Conservation (phyloP, 2,888 invertebrate species). For the Chloromyia formosa region DNA sequence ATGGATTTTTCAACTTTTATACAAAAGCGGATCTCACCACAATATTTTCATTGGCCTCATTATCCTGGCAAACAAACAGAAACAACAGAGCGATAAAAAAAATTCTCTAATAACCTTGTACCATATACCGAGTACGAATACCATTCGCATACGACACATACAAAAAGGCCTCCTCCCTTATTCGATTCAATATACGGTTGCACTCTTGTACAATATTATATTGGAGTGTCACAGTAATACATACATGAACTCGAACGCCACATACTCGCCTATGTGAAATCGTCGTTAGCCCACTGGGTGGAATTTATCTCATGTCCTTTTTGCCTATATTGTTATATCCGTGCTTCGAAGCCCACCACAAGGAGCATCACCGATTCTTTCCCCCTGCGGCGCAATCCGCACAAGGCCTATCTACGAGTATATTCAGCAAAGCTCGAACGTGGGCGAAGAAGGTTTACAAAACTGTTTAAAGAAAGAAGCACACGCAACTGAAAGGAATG, state of each 20-base stretch:
- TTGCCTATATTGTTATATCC: too few relatives aligned
- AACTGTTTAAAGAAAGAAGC: too few relatives aligned
- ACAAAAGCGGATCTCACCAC: slow-evolving; percentile 39
- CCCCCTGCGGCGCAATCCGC: too few relatives aligned
- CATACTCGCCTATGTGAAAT: neutral
- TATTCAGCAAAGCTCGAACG: too few relatives aligned
- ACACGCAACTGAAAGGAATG: too few relatives aligned
- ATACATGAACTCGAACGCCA: neutral
- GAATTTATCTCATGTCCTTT: too few relatives aligned
- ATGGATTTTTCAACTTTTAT: slow-evolving; percentile 7
- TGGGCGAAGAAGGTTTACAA: too few relatives aligned
- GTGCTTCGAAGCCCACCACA: too few relatives aligned
- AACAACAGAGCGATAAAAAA: slow-evolving; percentile 39
- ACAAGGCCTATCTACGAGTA: too few relatives aligned
- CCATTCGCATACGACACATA: slow-evolving; percentile 14
- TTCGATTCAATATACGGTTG: neutral
- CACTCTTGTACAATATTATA: slow-evolving; percentile 1
- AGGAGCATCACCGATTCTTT: too few relatives aligned
- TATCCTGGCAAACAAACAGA: slow-evolving; percentile 43
- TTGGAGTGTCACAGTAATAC: slow-evolving; percentile 22
- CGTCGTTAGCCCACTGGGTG: too few relatives aligned
- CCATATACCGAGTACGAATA: slow-evolving; percentile 24
- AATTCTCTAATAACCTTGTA: slow-evolving; percentile 46
- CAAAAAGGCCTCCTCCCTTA: slow-evolving; percentile 3
- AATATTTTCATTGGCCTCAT: slow-evolving; percentile 45